Conservation (phyloP, 2,113 vertebrate species). For the Lagopus leucura region DNA sequence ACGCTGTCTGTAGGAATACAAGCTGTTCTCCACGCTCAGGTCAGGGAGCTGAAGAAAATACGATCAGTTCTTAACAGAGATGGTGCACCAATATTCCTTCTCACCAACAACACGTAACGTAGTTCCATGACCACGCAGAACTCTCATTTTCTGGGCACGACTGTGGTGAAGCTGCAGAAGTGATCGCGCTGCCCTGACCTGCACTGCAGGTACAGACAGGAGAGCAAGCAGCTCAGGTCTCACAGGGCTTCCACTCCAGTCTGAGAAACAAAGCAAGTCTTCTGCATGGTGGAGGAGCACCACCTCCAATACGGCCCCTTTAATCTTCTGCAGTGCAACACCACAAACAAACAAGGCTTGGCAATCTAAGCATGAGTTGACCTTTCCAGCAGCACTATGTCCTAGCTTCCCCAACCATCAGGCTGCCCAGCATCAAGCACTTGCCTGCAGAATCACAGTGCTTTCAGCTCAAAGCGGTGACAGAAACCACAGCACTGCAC, state of each 20-base stretch:
- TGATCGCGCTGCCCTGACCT: rapidly evolving
- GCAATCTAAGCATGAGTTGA: background rate
- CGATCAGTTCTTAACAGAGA: background rate
- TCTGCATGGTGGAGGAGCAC: background rate
- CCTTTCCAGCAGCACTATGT: background rate
- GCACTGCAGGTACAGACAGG: background rate
- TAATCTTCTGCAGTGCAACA: background rate
- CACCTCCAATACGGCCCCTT: background rate
- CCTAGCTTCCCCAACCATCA: background rate
- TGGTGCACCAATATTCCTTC: rapidly evolving
- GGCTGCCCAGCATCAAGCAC: background rate
- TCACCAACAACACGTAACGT: rapidly evolving
- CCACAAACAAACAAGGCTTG: background rate
- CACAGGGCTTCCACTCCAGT: too few relatives aligned
- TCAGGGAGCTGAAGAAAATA: background rate
- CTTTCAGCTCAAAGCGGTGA: background rate
- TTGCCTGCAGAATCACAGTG: background rate
- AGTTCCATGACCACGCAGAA: background rate
- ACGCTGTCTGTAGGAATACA: background rate
- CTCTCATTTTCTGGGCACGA: rapidly evolving
- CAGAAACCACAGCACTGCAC: background rate
- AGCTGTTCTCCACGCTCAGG: background rate
- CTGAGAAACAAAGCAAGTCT: background rate
- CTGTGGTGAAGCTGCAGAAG: background rate
- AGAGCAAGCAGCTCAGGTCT: too few relatives aligned